Conservation (phyloP, 2,888 invertebrate species). For the Loripinus fragilis region DNA sequence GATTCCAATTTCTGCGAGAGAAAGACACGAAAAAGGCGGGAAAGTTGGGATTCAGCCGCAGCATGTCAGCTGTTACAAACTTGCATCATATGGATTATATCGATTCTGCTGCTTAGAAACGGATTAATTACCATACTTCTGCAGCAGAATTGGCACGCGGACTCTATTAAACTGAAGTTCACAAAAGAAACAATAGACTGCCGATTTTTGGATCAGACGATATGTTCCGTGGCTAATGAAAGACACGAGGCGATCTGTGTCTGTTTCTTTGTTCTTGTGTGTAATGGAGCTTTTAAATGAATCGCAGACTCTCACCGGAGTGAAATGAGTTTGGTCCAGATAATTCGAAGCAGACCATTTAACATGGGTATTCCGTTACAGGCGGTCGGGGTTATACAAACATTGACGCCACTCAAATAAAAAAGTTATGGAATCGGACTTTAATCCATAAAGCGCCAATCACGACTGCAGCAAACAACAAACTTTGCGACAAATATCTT, state of each 20-base stretch:
- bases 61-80: too few species aligned
- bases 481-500: too few species aligned
- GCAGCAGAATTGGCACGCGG: not conserved
- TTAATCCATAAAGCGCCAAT: too few species aligned
- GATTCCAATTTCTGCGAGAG: too few species aligned
- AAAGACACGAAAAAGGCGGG: too few species aligned
- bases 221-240: not conserved
- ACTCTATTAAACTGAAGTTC: not conserved
- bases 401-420: too few species aligned
- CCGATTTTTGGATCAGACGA: not conserved
- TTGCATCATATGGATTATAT: slow-evolving; percentile 7
- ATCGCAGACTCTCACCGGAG: not conserved
- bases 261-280: not conserved
- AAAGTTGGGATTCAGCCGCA: too few species aligned
- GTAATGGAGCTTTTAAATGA: not conserved
- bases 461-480: too few species aligned
- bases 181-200: slow-evolving; percentile 16
- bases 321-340: not conserved
- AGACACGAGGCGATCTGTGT: not conserved
- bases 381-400: too few species aligned
- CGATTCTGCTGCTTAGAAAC: not conserved
- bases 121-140: slow-evolving; percentile 9
- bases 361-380: too few species aligned
- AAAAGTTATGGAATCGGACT: too few species aligned
- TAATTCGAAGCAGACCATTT: not conserved